Percentiles rank a stretch among this genome's conserved stretches.
Evolutionary conservation across 2,113 vertebrate genomes (phyloP).

Genomic region (Pleuronectes platessa): DNA sequence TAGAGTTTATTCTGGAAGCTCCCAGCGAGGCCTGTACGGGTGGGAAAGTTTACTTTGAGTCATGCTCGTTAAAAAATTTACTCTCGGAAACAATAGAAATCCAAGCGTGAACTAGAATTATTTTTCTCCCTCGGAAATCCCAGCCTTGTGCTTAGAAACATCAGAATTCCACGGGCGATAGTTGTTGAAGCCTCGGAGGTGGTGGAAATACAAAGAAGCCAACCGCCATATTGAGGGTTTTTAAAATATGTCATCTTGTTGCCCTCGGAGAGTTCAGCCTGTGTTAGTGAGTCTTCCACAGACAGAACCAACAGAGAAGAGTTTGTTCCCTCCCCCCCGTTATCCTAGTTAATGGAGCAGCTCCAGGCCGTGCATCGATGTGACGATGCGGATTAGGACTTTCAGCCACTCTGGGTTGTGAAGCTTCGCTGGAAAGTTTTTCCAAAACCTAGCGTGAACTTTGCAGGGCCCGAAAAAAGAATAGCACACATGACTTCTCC

Average conservation of each 20-base stretch:
- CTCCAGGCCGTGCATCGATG: conserved; percentile 64
- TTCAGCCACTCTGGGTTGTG: conserved; percentile 41
- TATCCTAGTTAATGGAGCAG: conserved; percentile 73
- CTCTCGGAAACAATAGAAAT: not conserved
- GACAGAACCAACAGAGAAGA: conserved; percentile 60
- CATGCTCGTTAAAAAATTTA: conserved; percentile 51
- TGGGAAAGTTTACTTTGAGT: conserved; percentile 53
- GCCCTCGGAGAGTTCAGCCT: conserved; percentile 64
- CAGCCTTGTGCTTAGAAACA: conserved; percentile 25
- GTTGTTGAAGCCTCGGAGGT: conserved; percentile 40
- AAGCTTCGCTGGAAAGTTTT: conserved; percentile 60
- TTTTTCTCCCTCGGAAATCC: no score
- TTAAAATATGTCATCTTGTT: conserved; percentile 51
- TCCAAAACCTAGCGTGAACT: conserved; percentile 56
- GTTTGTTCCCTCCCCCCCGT: conserved; percentile 57
- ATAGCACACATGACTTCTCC: conserved; percentile 35
- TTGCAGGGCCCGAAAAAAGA: conserved; percentile 39
- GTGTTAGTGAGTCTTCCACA: conserved; percentile 54
- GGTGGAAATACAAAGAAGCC: conserved; percentile 43
- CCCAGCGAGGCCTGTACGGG: conserved; percentile 11
- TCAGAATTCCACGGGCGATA: conserved; percentile 19
- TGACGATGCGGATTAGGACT: conserved; percentile 70
- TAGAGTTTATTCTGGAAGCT: conserved; percentile 43
- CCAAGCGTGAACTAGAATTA: conserved; percentile 18
- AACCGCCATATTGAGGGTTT: conserved; percentile 44